Percentiles rank a stretch among this genome's conserved stretches.
These are phyloP conservation scores for Hemibagrus wyckioides DNA, from an alignment of 2,113 vertebrate genomes.

Conservation along the genomic window DNA sequence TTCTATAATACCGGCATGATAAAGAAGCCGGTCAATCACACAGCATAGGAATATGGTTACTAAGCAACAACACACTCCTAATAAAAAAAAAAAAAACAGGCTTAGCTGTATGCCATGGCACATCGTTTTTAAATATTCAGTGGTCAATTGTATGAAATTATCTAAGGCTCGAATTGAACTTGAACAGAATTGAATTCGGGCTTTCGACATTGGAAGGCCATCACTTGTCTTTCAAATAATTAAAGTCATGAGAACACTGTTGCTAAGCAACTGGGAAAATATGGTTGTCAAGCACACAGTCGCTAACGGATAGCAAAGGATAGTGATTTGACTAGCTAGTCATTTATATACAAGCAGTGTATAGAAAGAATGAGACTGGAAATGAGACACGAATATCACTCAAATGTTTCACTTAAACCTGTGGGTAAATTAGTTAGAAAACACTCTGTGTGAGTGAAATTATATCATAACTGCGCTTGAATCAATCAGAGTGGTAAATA, in stretches of 20 bases:
- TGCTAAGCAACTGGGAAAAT: background rate
- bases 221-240: background rate
- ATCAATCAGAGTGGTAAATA: background rate
- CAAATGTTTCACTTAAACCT: background rate
- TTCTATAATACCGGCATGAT: background rate
- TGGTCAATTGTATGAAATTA: background rate
- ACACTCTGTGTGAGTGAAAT: background rate
- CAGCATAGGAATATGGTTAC: background rate
- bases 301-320: too few relatives aligned
- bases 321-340: background rate
- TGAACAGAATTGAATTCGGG: background rate
- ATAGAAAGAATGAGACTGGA: background rate
- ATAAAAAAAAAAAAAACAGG: background rate
- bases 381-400: background rate
- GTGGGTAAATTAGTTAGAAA: background rate
- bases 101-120: background rate
- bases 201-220: background rate
- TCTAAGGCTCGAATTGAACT: background rate
- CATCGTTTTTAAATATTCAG: background rate
- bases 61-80: background rate
- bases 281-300: background rate
- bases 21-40: background rate
- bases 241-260: conserved; percentile 8
- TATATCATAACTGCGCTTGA: too few relatives aligned
- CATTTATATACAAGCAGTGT: background rate